Evolutionary conservation across 2,888 invertebrate species (phyloP), one percentile per base, ranked within the genome.

Genomic region (Ectropis crepuscularia): DNA sequence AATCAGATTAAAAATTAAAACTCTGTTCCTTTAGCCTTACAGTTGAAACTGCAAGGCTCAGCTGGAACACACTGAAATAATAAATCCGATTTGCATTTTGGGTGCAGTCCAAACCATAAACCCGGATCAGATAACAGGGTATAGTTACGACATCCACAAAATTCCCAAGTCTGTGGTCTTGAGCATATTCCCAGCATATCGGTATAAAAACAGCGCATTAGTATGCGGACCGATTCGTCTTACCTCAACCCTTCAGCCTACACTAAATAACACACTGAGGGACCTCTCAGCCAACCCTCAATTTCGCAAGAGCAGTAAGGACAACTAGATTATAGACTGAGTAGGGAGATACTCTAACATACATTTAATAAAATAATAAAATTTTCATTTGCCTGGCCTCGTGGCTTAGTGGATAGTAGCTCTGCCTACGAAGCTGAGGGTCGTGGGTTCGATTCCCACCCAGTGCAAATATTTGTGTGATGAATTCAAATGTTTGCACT

Each of bases 181-280:
- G 37, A 37, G 12, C 43, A 50, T 58, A 50, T 58, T n/a, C 57
- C 51, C 28, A 55, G 48, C 51, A 57, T 64, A 55, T 55, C 38
- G 37, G 54, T 59, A 60, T 42, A 57, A 51, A 57, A 57, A 45
- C 51, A 54, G 51, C 57, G 41, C 68, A 68, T 70, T 64, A 70
- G 68, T 66, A 70, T 68, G 64, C 70, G 43, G 50, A 55, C 16
- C 68, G 54, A 68, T 70, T 63, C 63, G 58, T 67, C 63, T 65
- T 65, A 57, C 53, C 65, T 55, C 42, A 57, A 64, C 59, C 60
- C 64, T 64, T 64, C 63, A 46, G 47, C 38, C 55, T 69, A 67
- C 67, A 66, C 65, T 71, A 71, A 67, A 71, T 68, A 71, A 71
- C 67, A 61, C 41, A 43, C 51, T 49, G 58, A 57, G 63, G 57